Percentiles rank a stretch among this genome's conserved stretches.
These are phyloP conservation scores for Pogonocherus hispidulus DNA, from an alignment of 2,888 invertebrate genomes.

Conservation along the genomic window DNA sequence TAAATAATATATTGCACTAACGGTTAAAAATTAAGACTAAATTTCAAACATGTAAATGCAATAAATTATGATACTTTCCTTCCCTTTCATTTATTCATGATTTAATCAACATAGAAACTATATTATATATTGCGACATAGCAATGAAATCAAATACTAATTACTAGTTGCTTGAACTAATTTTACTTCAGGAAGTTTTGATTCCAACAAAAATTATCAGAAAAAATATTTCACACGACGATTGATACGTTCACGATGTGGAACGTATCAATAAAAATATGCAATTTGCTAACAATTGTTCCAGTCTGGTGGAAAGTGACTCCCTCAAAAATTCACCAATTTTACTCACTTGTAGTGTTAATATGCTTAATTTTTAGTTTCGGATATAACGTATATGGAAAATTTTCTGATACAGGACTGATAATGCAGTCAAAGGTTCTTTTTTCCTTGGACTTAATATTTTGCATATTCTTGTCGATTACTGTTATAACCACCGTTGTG, in stretches of 20 bases:
- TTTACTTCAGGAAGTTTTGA: too few species aligned
- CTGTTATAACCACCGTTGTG: neutral
- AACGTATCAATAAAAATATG: neutral
- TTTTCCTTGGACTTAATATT: neutral
- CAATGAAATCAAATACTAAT: too few species aligned
- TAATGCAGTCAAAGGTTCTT: neutral
- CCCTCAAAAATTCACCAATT: neutral
- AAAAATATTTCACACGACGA: too few species aligned
- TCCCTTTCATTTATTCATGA: too few species aligned
- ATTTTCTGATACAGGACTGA: neutral
- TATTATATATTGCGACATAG: too few species aligned
- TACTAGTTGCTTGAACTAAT: too few species aligned
- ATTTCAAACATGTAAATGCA: too few species aligned
- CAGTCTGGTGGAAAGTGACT: neutral
- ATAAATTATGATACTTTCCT: too few species aligned
- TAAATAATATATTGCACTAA: too few species aligned
- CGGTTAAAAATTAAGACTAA: too few species aligned
- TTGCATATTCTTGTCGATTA: neutral
- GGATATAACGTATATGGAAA: neutral
- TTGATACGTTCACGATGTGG: neutral
- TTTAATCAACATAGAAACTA: too few species aligned
- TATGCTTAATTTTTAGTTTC: neutral
- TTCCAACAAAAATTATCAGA: too few species aligned
- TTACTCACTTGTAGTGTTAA: neutral
- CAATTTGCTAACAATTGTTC: neutral